These are phyloP conservation scores for Chloropsis cyanopogon DNA, from an alignment of 2,113 vertebrate species.

Conservation along the genomic window DNA sequence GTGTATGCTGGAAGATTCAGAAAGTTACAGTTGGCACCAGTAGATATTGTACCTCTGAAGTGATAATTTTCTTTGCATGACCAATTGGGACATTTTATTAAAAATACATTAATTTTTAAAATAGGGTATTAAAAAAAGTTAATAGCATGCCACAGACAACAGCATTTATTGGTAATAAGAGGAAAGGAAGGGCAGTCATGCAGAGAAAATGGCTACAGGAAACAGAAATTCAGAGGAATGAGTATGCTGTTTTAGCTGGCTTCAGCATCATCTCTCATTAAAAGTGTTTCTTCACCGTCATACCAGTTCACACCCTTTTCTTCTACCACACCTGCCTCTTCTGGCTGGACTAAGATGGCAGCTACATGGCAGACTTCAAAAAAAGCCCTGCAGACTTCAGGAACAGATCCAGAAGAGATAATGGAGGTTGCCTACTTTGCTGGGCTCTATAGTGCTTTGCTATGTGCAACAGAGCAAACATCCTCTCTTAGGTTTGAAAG, in stretches of 20 bases:
- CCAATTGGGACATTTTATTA: neutral
- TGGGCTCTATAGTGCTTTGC: neutral
- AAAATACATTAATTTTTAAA: conserved; percentile 1
- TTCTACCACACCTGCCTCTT: neutral
- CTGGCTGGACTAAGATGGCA: neutral
- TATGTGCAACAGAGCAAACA: neutral
- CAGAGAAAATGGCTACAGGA: neutral
- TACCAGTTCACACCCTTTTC: neutral
- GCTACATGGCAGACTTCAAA: neutral
- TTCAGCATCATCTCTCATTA: neutral
- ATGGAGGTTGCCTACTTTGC: neutral
- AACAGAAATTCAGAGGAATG: neutral
- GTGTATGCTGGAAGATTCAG: neutral
- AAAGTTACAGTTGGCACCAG: neutral
- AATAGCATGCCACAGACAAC: neutral
- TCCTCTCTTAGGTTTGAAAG: neutral
- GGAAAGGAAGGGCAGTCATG: neutral
- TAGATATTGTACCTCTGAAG: neutral
- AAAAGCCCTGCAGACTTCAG: neutral
- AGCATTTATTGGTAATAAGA: neutral
- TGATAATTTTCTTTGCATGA: neutral
- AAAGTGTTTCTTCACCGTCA: neutral
- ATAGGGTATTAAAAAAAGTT: neutral
- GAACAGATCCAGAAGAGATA: neutral
- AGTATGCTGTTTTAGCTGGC: neutral